Base-by-base conservation (phyloP, 2,113 vertebrate genomes). In the Podocnemis expansa region DNA sequence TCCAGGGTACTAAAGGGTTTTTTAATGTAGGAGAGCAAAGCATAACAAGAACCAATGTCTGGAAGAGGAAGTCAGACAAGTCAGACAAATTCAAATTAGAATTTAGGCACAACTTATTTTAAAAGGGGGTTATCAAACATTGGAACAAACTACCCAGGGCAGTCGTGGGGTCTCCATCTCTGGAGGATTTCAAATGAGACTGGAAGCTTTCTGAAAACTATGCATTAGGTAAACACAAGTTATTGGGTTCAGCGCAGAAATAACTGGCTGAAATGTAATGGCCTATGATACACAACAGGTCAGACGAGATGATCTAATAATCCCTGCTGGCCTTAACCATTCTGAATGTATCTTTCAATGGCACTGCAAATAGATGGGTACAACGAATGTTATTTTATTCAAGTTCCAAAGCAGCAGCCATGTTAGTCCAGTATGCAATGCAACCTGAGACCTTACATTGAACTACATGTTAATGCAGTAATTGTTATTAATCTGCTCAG, bases 361-460 rank as follows among this genome's bases (percentile, higher is more conserved):
- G 27, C 52, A 81, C 76, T 87, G 56, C 87, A 95, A 76, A 95
- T 1, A 10, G 29, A 47, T 29, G 13, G n/a, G 25, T 84, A 60
- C 55, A 90, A 93, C 63, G 49, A 88, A 87, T 19, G 5, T 2
- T 6, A 5, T 9, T 93, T 93, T 96, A 80, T 94, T 93, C 88
- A 12, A 52, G 73, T 31, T 87, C 43, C 31, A n/a, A 88, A 29
- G n/a, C n/a, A n/a, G n/a, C n/a, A n/a, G n/a, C n/a, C n/a, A n/a
- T n/a, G n/a, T n/a, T n/a, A n/a, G n/a, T n/a, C n/a, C n/a, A n/a
- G 41, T 31, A 12, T 24, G 78, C 34, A 17, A 82, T 27, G 47
- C 29, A 90, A 41, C 22, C 52, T 94, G 47, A 91, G 84, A 81
- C 52, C 19, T 7, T 73, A 43, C 38, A 43, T 43, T 75, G 70